Evolutionary conservation across 2,888 invertebrate species (phyloP), one percentile per base, ranked within the genome.

Genomic region (Pharmacophagus antenor): DNA sequence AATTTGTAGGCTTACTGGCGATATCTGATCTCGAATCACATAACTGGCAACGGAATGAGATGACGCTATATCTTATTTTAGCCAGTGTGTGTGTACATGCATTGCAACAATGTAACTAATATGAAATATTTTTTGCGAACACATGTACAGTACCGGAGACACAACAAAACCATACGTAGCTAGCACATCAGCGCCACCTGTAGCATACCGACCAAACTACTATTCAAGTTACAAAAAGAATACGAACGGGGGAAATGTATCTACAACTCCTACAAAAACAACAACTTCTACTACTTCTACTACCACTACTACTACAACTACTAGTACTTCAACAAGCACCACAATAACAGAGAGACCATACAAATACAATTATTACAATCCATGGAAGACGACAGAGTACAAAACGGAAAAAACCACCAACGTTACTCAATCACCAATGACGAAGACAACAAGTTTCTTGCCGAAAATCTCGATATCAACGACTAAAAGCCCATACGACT

Each of bases 401-500:
- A 62, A 53, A 47, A 80, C 81, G 49, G 82, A 80, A 62, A 85
- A 79, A 65, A 70, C 80, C 2, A 79, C 79, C 56, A 67, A 68
- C 57, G 51, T 63, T 15, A 75, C 73, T 55, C 73, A 72, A 50
- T 62, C 71, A 53, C 61, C 70, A 63, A 66, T 70, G 50, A 71
- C 69, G 59, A 76, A 80, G 7, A 66, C 65, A 4, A 77, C 76
- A 61, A 79, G 81, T n/a, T 37, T 6, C 37, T 77, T 83, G 57
- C 84, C 87, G 65, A 89, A 84, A 73, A 88, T 86, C 65, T 88
- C 87, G 5, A 78, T 88, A 37, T 82, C 90, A 18, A 88, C 92
- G 15, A 93, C 93, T 12, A 89, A 86, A 77, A 92, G 88, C 72
- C 92, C 93, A 1, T 93, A 92, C 76, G 87, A 89, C 65, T 91